Conservation (phyloP, 2,888 invertebrate genomes). For the Dascillus cervinus region DNA sequence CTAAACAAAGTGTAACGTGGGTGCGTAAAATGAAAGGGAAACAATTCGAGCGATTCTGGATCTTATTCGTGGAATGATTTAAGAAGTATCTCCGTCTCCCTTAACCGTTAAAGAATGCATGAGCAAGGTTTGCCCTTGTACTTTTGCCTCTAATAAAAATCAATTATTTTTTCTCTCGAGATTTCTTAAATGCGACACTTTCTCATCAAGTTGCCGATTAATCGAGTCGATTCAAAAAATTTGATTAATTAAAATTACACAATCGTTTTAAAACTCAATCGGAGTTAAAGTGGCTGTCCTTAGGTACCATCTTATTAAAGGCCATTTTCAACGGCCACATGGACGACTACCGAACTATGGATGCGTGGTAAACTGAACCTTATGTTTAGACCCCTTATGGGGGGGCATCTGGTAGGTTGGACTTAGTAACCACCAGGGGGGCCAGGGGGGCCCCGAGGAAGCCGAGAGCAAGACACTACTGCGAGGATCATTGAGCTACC, state of each 20-base stretch:
- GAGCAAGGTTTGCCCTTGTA: too few species aligned
- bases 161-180: too few species aligned
- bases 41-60: slow-evolving; percentile 8
- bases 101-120: background rate
- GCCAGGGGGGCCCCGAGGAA: slow-evolving; percentile 31
- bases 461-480: slow-evolving; percentile 41
- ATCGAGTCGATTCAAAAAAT: too few species aligned
- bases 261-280: slow-evolving; percentile 15
- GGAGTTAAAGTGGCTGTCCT: slow-evolving; percentile 7
- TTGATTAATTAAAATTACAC: too few species aligned
- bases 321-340: slow-evolving; percentile 14
- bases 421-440: slow-evolving; percentile 30
- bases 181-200: too few species aligned
- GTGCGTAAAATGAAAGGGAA: slow-evolving; percentile 13
- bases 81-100: background rate
- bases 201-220: too few species aligned
- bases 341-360: slow-evolving; percentile 35
- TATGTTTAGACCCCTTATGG: slow-evolving; percentile 31
- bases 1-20: slow-evolving; percentile 23
- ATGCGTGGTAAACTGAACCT: slow-evolving; percentile 29
- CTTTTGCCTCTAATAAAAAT: too few species aligned
- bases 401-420: slow-evolving; percentile 34
- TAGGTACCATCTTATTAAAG: slow-evolving; percentile 11
- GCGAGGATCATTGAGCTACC: slow-evolving; percentile 43
- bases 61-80: slow-evolving; percentile 4